Percentiles rank a stretch among this genome's conserved stretches.
phyloP scores from a whole-genome alignment of 2,888 invertebrate species.

The Tuberolachnus salignus region DNA sequence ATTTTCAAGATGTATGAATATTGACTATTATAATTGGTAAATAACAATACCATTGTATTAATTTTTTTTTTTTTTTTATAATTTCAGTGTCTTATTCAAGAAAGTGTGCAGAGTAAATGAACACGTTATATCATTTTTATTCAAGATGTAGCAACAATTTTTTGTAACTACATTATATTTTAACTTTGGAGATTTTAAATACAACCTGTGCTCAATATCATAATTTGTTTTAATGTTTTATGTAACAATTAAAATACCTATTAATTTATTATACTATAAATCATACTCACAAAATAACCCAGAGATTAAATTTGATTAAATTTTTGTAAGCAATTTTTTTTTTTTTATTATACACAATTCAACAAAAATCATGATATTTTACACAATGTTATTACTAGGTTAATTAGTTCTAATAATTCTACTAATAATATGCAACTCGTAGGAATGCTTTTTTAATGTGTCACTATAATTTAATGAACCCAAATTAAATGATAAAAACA shows the following conservation, averaged over 20 bases:
- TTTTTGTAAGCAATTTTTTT: constrained; percentile 1
- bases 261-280: background rate
- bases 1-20: background rate
- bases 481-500: constrained; percentile 36
- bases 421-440: constrained; percentile 19
- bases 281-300: background rate
- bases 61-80: background rate
- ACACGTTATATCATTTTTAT: background rate
- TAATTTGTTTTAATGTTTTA: background rate
- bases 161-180: too few species aligned
- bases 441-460: constrained; percentile 21
- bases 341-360: constrained; percentile 51
- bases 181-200: constrained; percentile 12
- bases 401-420: constrained; percentile 14
- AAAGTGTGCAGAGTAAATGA: constrained; percentile 36
- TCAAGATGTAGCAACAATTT: too few species aligned
- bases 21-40: background rate
- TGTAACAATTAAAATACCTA: background rate
- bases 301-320: constrained; percentile 13
- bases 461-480: constrained; percentile 27
- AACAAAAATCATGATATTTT: constrained; percentile 36
- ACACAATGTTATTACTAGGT: constrained; percentile 12
- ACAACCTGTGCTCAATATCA: background rate
- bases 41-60: background rate
- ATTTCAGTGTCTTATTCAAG: constrained; percentile 33